These are phyloP conservation scores for Hylaeus anthracinus DNA, from an alignment of 1,140 invertebrate genomes.

Conservation along the genomic window DNA sequence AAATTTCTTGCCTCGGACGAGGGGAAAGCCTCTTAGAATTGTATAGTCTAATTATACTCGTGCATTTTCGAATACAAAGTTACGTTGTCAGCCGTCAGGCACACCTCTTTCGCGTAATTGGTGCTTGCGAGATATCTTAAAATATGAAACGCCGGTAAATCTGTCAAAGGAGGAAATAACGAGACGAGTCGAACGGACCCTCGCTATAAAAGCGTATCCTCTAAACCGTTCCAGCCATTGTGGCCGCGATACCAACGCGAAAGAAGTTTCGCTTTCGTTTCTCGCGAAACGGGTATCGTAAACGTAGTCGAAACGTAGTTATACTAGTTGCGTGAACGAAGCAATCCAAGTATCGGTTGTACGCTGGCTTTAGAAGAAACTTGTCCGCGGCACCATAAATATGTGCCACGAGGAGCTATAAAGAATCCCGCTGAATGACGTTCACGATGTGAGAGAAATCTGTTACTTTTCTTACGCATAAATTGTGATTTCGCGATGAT, in stretches of 20 bases:
- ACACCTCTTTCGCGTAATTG: slow-evolving; percentile 28
- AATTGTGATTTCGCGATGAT: too few relatives aligned
- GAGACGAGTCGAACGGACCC: background rate
- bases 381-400: too few relatives aligned
- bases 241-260: background rate
- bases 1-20: slow-evolving; percentile 15
- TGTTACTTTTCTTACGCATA: too few relatives aligned
- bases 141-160: slow-evolving; percentile 24
- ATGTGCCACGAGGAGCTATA: too few relatives aligned
- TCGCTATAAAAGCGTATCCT: background rate
- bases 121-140: slow-evolving; percentile 3
- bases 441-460: too few relatives aligned
- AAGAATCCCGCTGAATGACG: too few relatives aligned
- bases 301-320: background rate
- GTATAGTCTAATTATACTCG: slow-evolving; percentile 30
- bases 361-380: too few relatives aligned
- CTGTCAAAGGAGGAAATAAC: slow-evolving; percentile 10
- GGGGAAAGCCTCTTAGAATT: slow-evolving; percentile 16
- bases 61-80: slow-evolving; percentile 5
- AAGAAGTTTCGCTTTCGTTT: slow-evolving; percentile 4
- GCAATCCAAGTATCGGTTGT: slow-evolving; percentile 1
- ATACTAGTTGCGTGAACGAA: background rate
- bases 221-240: background rate
- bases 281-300: background rate
- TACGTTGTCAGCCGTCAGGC: background rate